Evolutionary conservation across 1,140 invertebrate genomes (phyloP).

Genomic region (Cherax quadricarinatus): DNA sequence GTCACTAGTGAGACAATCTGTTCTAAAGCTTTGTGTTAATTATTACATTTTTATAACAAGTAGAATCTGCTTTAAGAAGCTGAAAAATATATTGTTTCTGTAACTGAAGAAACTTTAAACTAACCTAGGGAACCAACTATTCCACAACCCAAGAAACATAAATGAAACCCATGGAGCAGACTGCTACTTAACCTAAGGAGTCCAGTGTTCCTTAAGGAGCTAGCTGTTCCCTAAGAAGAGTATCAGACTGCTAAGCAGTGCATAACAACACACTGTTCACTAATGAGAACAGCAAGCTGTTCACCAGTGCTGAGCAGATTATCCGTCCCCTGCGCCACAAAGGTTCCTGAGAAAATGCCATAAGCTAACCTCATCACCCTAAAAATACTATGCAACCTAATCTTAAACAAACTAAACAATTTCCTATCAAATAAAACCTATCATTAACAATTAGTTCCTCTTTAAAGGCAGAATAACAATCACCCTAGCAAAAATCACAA

Average conservation of each 20-base stretch:
- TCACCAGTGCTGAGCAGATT: constrained; percentile 33
- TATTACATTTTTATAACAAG: background rate
- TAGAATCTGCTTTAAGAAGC: background rate
- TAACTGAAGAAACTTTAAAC: constrained; percentile 32
- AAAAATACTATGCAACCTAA: constrained; percentile 61
- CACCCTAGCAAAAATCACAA: constrained; percentile 63
- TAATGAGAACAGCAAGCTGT: background rate
- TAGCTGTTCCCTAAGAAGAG: background rate
- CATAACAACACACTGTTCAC: constrained; percentile 25
- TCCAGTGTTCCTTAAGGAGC: constrained; percentile 17
- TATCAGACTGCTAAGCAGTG: constrained; percentile 5
- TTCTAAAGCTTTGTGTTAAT: background rate
- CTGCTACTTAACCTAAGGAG: background rate
- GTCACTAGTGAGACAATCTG: background rate
- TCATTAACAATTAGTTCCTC: constrained; percentile 54
- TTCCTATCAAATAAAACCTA: constrained; percentile 57
- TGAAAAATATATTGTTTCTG: background rate
- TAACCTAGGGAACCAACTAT: constrained; percentile 41
- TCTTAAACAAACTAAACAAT: constrained; percentile 58
- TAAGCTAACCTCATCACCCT: constrained; percentile 43
- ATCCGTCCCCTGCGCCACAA: constrained; percentile 56
- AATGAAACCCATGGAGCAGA: constrained; percentile 11
- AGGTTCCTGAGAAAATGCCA: constrained; percentile 66
- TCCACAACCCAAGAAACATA: constrained; percentile 40
- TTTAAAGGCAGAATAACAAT: constrained; percentile 59